Conservation (phyloP, 2,113 vertebrate genomes). For the Leptosomus discolor region DNA sequence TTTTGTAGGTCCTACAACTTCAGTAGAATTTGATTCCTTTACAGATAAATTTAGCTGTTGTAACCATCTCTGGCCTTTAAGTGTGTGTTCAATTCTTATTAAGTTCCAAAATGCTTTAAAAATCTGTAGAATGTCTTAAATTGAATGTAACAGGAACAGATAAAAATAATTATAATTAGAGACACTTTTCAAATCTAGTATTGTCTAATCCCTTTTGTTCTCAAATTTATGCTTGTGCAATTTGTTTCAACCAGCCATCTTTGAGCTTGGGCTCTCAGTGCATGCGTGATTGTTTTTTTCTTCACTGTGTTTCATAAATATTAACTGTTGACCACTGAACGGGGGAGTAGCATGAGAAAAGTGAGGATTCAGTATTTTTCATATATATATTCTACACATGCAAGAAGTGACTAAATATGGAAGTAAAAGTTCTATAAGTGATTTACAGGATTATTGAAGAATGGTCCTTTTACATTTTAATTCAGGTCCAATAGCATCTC, state of each 20-base stretch:
- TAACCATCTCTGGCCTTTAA: background rate
- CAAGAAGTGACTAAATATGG: background rate
- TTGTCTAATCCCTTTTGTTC: background rate
- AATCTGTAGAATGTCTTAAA: background rate
- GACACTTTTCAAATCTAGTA: background rate
- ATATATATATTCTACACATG: background rate
- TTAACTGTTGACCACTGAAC: background rate
- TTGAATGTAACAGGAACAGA: background rate
- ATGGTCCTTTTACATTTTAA: background rate
- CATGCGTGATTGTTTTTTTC: background rate
- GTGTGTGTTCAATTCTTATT: accelerated
- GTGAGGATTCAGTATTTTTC: background rate
- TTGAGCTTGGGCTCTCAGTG: background rate
- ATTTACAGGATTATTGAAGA: background rate
- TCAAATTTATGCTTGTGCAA: background rate
- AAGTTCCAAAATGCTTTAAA: background rate
- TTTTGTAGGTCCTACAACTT: background rate
- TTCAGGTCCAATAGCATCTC: background rate
- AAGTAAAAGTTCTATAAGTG: background rate
- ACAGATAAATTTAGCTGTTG: background rate
- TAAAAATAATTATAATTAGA: background rate
- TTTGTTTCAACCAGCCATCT: background rate
- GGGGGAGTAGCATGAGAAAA: background rate
- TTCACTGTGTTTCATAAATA: background rate
- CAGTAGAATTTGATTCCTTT: background rate